Conservation (phyloP, 2,888 invertebrate genomes). For the Apomyelois bistriatella region DNA sequence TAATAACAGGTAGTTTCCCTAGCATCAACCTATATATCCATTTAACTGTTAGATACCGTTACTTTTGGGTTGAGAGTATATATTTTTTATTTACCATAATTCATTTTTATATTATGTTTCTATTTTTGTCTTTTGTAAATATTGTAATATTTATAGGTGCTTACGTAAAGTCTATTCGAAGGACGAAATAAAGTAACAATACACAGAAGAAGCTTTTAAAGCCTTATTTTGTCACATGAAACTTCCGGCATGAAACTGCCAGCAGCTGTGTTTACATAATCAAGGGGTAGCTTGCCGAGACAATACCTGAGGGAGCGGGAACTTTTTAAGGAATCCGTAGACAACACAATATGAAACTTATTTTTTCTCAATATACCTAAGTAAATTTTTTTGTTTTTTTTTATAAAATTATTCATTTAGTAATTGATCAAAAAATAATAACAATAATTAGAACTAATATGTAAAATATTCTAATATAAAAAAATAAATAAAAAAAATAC, state of each 20-base stretch:
- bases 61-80: too few relatives aligned
- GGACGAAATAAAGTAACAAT: neutral
- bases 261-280: slow-evolving; percentile 8
- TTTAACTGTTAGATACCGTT: too few relatives aligned
- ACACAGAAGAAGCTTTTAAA: neutral
- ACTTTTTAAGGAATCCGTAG: neutral
- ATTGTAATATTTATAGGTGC: neutral
- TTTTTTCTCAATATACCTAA: too few relatives aligned
- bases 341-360: neutral
- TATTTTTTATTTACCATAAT: too few relatives aligned
- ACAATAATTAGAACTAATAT: too few relatives aligned
- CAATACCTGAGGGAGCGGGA: slow-evolving; percentile 4
- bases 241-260: neutral
- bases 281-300: slow-evolving; percentile 1
- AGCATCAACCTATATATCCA: too few relatives aligned
- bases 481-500: too few relatives aligned
- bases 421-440: too few relatives aligned
- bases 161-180: neutral
- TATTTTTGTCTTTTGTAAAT: neutral
- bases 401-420: too few relatives aligned
- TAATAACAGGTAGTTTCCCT: too few relatives aligned
- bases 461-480: too few relatives aligned
- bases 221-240: neutral
- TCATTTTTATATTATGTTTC: neutral
- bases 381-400: too few relatives aligned